Conservation (phyloP, 1,140 invertebrate genomes). For the Euura saliciscinereae region DNA sequence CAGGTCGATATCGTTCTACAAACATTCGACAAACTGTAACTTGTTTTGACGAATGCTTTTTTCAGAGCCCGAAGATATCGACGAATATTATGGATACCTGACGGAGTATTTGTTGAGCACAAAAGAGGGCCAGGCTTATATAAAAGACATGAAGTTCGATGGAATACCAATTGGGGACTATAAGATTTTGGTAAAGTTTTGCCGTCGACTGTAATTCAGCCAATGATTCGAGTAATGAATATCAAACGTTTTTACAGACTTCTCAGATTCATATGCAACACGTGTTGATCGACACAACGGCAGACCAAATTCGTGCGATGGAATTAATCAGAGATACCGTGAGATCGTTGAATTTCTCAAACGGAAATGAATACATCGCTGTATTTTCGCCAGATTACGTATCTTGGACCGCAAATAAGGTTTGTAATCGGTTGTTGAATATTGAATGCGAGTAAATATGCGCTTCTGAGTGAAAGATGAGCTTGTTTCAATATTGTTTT, state of each 20-base stretch:
- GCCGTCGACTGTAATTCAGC: background rate
- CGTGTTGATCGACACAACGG: constrained; percentile 45
- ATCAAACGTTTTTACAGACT: constrained; percentile 34
- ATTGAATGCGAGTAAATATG: too few relatives aligned
- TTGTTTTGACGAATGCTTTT: constrained; percentile 14
- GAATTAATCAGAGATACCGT: constrained; percentile 46
- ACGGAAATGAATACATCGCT: constrained; percentile 38
- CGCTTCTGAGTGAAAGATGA: too few relatives aligned
- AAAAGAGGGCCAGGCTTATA: constrained; percentile 50
- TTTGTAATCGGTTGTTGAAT: constrained; percentile 16
- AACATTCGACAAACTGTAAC: background rate
- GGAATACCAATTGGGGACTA: constrained; percentile 49
- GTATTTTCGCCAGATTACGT: constrained; percentile 52
- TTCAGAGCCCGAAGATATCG: constrained; percentile 41
- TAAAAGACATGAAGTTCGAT: constrained; percentile 56
- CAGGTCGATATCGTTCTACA: constrained; percentile 34
- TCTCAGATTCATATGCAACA: constrained; percentile 53
- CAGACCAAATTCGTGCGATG: constrained; percentile 49
- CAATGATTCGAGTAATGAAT: too few relatives aligned
- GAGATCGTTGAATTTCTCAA: constrained; percentile 41
- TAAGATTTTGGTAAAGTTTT: constrained; percentile 51
- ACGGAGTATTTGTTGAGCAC: constrained; percentile 53
- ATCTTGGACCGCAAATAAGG: constrained; percentile 52
- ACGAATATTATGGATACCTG: constrained; percentile 50
- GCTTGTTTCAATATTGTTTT: constrained; percentile 11